Base-by-base conservation (phyloP, 2,113 vertebrate genomes). In the Geothlypis trichas region DNA sequence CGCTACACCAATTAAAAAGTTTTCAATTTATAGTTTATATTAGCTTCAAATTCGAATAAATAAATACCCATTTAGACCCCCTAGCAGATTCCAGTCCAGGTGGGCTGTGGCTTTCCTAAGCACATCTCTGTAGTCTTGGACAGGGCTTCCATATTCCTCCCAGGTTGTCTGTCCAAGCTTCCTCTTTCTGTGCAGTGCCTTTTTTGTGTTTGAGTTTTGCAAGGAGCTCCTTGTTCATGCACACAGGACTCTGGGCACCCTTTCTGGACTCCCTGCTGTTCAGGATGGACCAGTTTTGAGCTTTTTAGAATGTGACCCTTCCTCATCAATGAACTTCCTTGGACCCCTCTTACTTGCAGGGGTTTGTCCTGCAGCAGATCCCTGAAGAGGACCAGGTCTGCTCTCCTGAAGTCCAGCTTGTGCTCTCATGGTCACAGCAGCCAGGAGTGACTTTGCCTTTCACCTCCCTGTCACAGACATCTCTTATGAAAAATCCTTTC, bases 351-450 rank as follows among this genome's bases (percentile, higher is more conserved):
- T 39, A 8, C 15, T 85, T 80, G 15, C 39, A 59, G 58, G 19
- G 7, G 6, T 37, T 82, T 66, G 44, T 24, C 21, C 16, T 0
- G 0, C 49, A 68, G 27, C 35, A 80, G 42, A 68, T 55, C 13
- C 30, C 24, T 69, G 59, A 49, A 49, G 27, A 84, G 16, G 41
- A 21, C 10, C 17, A 78, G 57, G 16, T 27, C 33, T 69, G 41
- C 22, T 69, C 19, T 79, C 13, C 35, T 57, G 59, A 39, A 69
- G 24, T 22, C 23, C 12, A 12, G 20, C 11, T 5, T 54, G 28
- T 66, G 39, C 20, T 61, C 30, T 31, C 28, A 20, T 18, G 39
- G 46, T 68, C 28, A 2, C 46, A 61, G 78, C 54, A 85, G 75
- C 55, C 76, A 72, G 46, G 16, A 23, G 6, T 47, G 41, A 30